Base-by-base conservation (phyloP, 2,113 vertebrate genomes). In the Sebastes schlegelii region DNA sequence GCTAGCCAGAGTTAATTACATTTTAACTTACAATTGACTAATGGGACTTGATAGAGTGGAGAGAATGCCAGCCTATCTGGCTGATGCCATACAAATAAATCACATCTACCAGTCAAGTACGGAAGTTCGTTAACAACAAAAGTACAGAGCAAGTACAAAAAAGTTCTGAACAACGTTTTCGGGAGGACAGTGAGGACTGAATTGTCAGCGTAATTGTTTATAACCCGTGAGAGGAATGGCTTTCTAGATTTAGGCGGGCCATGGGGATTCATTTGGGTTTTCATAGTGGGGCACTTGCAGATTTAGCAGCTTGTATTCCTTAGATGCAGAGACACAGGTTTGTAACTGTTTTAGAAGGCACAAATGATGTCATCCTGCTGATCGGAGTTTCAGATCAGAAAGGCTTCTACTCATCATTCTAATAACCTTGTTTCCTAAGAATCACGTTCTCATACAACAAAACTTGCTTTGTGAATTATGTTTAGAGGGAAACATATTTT, bases 1-100 rank as follows among this genome's bases (percentile, higher is more conserved):
- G 61, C 65, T 17, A 5, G 26, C 19, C 46, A 46, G 14, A 26
- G 26, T 70, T 58, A 65, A 75, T 85, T 58, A 75, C 14, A 43
- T 70, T 68, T 75, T 5, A 51, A 54, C 57, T 40, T 48, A 49
- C 6, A 68, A 16, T 17, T 26, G 14, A 60, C 23, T 51, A 52
- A 64, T 64, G 8, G 8, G 34, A 54, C 5, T 54, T 54, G 19
- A 67, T 77, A 45, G 19, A 63, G 63, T 8, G 43, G 16, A 61
- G 8, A 4, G 42, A 55, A 55, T 55, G 13, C 3, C 3, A 26
- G 19, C 7, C 23, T 9, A 45, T 58, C 13, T 45, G 42, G 7
- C 14, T 17, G 40, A 81, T 54, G 11, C 17, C 17, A 21, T 26
- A 13, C 8, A 54, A 23, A 43, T 55, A 40, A 34, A 64, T 60